phyloP scores from a whole-genome alignment of 2,113 vertebrate genomes.

The Hoplias malabaricus region DNA sequence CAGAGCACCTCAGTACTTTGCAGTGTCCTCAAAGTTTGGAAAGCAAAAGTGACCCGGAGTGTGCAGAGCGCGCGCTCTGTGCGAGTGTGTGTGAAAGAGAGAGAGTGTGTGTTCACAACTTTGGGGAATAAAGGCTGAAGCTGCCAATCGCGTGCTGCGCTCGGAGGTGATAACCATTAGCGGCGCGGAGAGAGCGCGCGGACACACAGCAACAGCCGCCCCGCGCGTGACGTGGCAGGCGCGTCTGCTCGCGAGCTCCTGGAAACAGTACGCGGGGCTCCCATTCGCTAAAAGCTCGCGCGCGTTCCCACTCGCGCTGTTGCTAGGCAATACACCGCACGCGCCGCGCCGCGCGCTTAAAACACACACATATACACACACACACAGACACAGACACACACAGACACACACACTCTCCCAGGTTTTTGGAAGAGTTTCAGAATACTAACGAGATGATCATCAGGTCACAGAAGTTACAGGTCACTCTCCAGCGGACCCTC shows the following conservation, averaged over 20 bases:
- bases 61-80: background rate
- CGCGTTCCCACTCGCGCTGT: slow-evolving; percentile 74
- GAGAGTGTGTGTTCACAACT: slow-evolving; percentile 44
- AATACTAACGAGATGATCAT: slow-evolving; percentile 46
- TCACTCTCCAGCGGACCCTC: background rate
- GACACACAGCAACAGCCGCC: slow-evolving; percentile 82
- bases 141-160: slow-evolving; percentile 50
- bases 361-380: no score
- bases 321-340: slow-evolving; percentile 76
- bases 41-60: background rate
- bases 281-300: slow-evolving; percentile 73
- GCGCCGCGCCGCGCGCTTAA: slow-evolving; percentile 60
- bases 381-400: no score
- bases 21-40: background rate
- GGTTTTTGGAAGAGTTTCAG: slow-evolving; percentile 34
- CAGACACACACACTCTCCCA: no score
- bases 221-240: slow-evolving; percentile 73
- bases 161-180: slow-evolving; percentile 69
- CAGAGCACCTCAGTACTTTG: background rate
- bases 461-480: slow-evolving; percentile 38
- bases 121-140: slow-evolving; percentile 48
- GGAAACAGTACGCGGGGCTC: slow-evolving; percentile 79
- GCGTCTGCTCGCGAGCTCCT: slow-evolving; percentile 78
- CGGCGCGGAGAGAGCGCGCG: slow-evolving; percentile 63
- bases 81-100: no score